phyloP scores from a whole-genome alignment of 2,797 vertebrate genomes.

The Malacoctenus gilli region DNA sequence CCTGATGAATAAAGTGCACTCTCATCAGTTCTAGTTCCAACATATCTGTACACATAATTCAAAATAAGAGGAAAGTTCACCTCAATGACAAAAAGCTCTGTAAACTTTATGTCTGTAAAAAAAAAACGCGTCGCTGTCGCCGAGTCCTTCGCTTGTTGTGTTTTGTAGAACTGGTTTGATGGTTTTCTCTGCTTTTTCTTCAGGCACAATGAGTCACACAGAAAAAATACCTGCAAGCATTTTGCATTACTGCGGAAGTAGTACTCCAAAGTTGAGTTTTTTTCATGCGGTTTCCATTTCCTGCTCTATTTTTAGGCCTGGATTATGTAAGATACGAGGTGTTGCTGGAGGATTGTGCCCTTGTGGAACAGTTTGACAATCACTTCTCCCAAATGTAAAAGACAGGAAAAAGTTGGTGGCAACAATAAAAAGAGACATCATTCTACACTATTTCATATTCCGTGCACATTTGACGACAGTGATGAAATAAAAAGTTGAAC shows the following conservation, averaged over 20 bases:
- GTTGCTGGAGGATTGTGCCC: conserved; percentile 36
- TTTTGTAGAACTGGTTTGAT: conserved; percentile 38
- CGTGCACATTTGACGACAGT: conserved; percentile 1
- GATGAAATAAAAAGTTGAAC: conserved; percentile 6
- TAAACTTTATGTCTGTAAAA: conserved; percentile 1
- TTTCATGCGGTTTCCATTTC: conserved; percentile 40
- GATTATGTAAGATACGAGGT: conserved; percentile 58
- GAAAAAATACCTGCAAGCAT: conserved; percentile 56
- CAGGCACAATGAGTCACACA: conserved; percentile 58
- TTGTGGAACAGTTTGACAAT: conserved; percentile 19
- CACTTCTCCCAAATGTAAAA: neutral
- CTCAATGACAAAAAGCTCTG: neutral
- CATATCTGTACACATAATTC: neutral
- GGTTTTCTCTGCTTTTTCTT: conserved; percentile 44
- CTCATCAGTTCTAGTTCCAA: neutral
- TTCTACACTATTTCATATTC: no score
- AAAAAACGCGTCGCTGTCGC: neutral
- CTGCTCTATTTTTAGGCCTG: conserved; percentile 50
- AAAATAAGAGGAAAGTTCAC: conserved; percentile 5
- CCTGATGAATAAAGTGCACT: conserved; percentile 5
- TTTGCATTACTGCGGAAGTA: conserved; percentile 43
- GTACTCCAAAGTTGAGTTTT: conserved; percentile 24
- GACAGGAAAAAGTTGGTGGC: neutral
- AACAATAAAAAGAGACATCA: no score
- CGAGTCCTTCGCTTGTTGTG: conserved; percentile 20